Evolutionary conservation across 2,797 vertebrate genomes (phyloP).

Genomic region (Chelmon rostratus): DNA sequence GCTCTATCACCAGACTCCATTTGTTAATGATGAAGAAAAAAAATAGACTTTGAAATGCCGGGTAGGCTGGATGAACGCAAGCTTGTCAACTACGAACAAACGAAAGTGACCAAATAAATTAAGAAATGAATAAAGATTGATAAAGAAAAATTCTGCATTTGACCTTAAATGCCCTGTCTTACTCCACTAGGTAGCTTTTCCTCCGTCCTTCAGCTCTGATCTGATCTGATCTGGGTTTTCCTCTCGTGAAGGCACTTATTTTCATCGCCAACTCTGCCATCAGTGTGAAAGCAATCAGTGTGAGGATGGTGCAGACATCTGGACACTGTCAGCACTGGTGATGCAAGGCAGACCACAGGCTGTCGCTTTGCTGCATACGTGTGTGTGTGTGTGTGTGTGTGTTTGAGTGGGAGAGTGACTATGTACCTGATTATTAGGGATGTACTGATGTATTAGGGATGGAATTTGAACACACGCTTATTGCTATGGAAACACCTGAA

Average conservation of each 20-base stretch:
- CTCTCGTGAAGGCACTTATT: conserved; percentile 26
- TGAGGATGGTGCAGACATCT: conserved; percentile 36
- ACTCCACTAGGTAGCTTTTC: conserved; percentile 7
- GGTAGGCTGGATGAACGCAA: conserved; percentile 18
- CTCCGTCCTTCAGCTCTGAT: conserved; percentile 17
- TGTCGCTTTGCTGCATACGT: background rate
- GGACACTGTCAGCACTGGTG: conserved; percentile 39
- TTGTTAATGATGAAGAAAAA: conserved; percentile 17
- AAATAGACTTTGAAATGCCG: conserved; percentile 26
- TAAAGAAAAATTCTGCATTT: background rate
- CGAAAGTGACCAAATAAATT: background rate
- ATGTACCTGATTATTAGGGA: background rate
- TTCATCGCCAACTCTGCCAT: conserved; percentile 37
- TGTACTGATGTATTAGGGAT: too few relatives aligned
- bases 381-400: background rate
- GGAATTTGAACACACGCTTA: too few relatives aligned
- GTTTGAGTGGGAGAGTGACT: background rate
- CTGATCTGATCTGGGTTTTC: conserved; percentile 33
- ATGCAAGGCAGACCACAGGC: conserved; percentile 1
- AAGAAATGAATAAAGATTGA: background rate
- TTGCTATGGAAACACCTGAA: too few relatives aligned
- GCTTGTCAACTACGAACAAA: background rate
- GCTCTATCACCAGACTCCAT: conserved; percentile 33
- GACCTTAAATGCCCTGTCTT: background rate
- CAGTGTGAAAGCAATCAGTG: conserved; percentile 23